Conservation (phyloP, 2,113 vertebrate species). For the Solea senegalensis region DNA sequence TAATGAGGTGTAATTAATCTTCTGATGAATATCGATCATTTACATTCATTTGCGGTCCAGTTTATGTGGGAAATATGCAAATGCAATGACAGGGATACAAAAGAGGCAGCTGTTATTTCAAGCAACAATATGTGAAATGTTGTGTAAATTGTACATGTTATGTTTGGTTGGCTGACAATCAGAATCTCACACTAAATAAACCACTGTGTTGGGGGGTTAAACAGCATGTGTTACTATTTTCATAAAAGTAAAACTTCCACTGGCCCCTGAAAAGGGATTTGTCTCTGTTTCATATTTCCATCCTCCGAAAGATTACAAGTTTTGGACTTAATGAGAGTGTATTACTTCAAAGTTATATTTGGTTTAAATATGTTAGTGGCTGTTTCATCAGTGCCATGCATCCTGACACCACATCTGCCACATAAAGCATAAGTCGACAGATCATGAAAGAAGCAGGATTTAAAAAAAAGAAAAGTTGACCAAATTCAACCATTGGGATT, state of each 20-base stretch:
- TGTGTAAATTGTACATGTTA: too few relatives aligned
- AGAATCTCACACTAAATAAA: too few relatives aligned
- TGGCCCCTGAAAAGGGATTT: constrained; percentile 22
- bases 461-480: constrained; percentile 42
- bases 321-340: constrained; percentile 43
- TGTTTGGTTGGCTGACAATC: too few relatives aligned
- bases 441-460: constrained; percentile 61
- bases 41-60: constrained; percentile 42
- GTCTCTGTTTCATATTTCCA: constrained; percentile 31
- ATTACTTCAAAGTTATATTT: constrained; percentile 39
- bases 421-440: constrained; percentile 69
- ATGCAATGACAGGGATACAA: constrained; percentile 12
- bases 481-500: constrained; percentile 53
- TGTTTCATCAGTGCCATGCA: constrained; percentile 22
- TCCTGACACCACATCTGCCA: constrained; percentile 28
- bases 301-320: constrained; percentile 37
- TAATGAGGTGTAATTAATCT: constrained; percentile 52
- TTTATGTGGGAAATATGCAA: constrained; percentile 36
- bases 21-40: constrained; percentile 55
- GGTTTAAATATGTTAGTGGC: constrained; percentile 21
- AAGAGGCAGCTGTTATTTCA: background rate
- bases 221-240: too few relatives aligned
- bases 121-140: too few relatives aligned
- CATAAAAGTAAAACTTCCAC: constrained; percentile 1
- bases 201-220: too few relatives aligned